Evolutionary conservation across 2,113 vertebrate species (phyloP), one percentile per base, ranked within the genome.

Genomic region (Chlamydotis undulata): DNA sequence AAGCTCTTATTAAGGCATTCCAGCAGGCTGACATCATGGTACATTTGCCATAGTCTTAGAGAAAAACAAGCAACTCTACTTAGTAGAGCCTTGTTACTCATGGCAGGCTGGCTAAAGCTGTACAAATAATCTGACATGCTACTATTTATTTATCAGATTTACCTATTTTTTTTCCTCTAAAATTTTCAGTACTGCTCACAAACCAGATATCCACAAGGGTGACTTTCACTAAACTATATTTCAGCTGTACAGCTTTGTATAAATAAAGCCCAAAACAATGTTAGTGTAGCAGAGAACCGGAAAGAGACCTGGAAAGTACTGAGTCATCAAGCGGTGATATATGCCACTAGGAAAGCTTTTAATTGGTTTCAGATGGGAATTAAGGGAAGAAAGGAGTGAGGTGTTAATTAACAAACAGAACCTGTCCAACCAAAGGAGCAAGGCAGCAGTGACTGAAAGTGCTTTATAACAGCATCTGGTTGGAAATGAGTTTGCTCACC

Each of bases 1-100:
- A 96, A 96, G 83, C 43, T 96, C 86, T 97, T 92, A 96, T 60
- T 95, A 78, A 94, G 86, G 26, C 90, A 93, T 96, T 96, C 94
- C 96, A 94, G 49, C 61, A 89, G 49, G 37, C 76, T 97, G 92
- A 96, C 50, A 73, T 95, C 92, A 96, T 24, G 61, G 86, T 68
- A 75, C 53, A 11, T 91, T 90, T 92, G 65, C 96, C 80, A 87
- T 52, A 43, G 28, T 47, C 85, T 82, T 79, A 83, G 56, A 90
- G 88, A 87, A 95, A 96, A 96, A 81, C 71, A 95, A 96, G 73
- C 43, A 52, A 68, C 67, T 87, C 63, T 50, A 41, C 68, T 90
- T 28, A 77, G 35, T 39, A 79, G 84, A 80, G 55, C 33, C 25
- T 61, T 55, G 14, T 96, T 93, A 96, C 69, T 97, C 92, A 96